These are phyloP conservation scores for Saimiri boliviensis DNA, from an alignment of 2,113 vertebrate genomes.

Conservation along the genomic window DNA sequence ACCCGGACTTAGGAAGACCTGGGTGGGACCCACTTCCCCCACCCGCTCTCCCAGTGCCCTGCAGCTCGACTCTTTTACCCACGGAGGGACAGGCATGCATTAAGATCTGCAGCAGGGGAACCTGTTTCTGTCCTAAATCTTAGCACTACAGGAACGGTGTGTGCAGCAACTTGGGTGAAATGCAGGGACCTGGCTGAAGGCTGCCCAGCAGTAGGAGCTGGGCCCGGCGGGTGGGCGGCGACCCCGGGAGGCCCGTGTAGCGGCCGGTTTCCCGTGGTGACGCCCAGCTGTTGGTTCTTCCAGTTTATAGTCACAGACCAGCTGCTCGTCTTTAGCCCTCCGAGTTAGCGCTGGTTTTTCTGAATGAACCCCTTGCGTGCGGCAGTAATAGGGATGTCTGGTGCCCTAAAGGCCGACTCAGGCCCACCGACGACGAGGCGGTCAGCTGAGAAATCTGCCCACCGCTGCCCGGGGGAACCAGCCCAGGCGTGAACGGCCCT, in stretches of 20 bases:
- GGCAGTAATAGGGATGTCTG: not conserved
- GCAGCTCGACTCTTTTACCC: not conserved
- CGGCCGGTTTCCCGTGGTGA: not conserved
- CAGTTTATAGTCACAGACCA: not conserved
- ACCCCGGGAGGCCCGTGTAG: not conserved
- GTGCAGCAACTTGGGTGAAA: not conserved
- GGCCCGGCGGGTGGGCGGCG: accelerated
- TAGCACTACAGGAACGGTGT: not conserved
- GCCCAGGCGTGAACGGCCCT: no score
- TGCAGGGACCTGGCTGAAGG: not conserved
- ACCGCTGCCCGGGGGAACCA: no score
- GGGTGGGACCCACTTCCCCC: not conserved
- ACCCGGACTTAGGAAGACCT: not conserved
- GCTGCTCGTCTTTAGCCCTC: not conserved
- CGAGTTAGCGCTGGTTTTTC: not conserved
- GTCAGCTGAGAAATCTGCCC: no score
- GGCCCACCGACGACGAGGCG: no score
- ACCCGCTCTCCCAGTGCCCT: not conserved
- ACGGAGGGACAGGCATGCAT: not conserved
- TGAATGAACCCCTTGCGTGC: not conserved
- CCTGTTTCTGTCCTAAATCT: not conserved
- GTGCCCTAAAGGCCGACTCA: no score
- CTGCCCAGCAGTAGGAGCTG: not conserved
- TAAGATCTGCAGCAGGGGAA: not conserved
- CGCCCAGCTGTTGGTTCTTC: not conserved